phyloP scores from a whole-genome alignment of 2,797 vertebrate species.

The Austrolebias charrua region DNA sequence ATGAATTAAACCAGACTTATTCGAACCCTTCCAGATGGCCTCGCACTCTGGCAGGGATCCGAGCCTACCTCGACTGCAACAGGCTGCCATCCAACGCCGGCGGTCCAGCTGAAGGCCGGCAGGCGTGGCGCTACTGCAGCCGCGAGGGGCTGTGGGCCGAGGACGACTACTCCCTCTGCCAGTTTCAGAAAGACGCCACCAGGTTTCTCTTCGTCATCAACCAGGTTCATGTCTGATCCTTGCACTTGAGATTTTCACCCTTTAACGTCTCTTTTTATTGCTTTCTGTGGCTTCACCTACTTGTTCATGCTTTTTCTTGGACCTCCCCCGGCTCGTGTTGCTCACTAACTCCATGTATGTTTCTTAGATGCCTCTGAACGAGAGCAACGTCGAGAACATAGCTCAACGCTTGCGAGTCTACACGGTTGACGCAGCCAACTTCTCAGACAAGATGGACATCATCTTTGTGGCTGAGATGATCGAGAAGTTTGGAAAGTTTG shows the following conservation, averaged over 20 bases:
- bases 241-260: neutral
- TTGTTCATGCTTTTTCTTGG: too few species aligned
- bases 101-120: slow-evolving; percentile 84
- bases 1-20: neutral
- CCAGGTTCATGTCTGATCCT: slow-evolving; percentile 78
- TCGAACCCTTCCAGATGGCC: slow-evolving; percentile 85
- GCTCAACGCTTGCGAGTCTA: slow-evolving; percentile 90
- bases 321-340: neutral
- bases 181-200: slow-evolving; percentile 95
- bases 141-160: slow-evolving; percentile 90
- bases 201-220: slow-evolving; percentile 92
- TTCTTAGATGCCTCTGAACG: slow-evolving; percentile 92
- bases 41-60: slow-evolving; percentile 92
- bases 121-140: slow-evolving; percentile 90
- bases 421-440: slow-evolving; percentile 93
- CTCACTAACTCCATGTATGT: neutral
- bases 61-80: slow-evolving; percentile 88
- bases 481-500: slow-evolving; percentile 95
- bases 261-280: neutral
- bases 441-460: slow-evolving; percentile 98
- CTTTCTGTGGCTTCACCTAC: neutral
- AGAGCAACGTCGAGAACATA: slow-evolving; percentile 90
- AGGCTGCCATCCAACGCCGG: slow-evolving; percentile 84
- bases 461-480: slow-evolving; percentile 99
- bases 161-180: slow-evolving; percentile 92